phyloP scores from a whole-genome alignment of 1,140 invertebrate genomes.

The Pemphigus obesinymphae region DNA sequence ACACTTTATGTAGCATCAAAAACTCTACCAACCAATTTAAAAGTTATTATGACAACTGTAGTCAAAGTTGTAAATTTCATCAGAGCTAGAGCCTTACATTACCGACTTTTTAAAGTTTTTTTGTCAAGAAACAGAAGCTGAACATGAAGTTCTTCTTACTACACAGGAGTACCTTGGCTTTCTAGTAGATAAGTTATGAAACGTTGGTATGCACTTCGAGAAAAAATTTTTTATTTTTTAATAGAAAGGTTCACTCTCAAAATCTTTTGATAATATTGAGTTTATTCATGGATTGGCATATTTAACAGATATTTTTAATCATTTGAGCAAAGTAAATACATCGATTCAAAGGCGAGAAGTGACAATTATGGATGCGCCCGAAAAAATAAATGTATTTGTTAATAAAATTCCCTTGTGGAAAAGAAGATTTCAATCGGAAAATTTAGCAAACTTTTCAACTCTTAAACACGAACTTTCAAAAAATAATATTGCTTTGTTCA shows the following conservation, averaged over 20 bases:
- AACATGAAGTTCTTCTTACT: conserved; percentile 6
- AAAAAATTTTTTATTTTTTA: conserved; percentile 6
- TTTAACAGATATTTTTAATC: conserved; percentile 3
- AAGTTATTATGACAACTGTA: not conserved
- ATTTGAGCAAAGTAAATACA: not conserved
- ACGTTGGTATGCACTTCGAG: not conserved
- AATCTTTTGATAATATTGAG: not conserved
- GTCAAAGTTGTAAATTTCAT: conserved; percentile 28
- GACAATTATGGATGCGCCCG: too few species aligned
- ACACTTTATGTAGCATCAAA: not conserved
- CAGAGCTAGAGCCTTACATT: not conserved
- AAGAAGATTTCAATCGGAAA: too few species aligned
- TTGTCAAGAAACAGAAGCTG: not conserved
- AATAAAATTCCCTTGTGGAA: too few species aligned
- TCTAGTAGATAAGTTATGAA: not conserved
- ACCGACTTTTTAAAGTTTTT: not conserved
- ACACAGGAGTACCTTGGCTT: not conserved
- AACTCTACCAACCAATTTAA: conserved; percentile 1
- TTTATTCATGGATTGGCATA: not conserved
- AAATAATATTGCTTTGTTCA: too few species aligned
- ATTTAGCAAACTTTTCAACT: too few species aligned
- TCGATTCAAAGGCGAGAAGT: too few species aligned
- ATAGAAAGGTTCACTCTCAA: not conserved
- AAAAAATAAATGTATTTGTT: too few species aligned
- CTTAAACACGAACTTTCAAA: too few species aligned